Evolutionary conservation across 2,888 invertebrate species (phyloP), one percentile per base, ranked within the genome.

Genomic region (Cinara cedri): DNA sequence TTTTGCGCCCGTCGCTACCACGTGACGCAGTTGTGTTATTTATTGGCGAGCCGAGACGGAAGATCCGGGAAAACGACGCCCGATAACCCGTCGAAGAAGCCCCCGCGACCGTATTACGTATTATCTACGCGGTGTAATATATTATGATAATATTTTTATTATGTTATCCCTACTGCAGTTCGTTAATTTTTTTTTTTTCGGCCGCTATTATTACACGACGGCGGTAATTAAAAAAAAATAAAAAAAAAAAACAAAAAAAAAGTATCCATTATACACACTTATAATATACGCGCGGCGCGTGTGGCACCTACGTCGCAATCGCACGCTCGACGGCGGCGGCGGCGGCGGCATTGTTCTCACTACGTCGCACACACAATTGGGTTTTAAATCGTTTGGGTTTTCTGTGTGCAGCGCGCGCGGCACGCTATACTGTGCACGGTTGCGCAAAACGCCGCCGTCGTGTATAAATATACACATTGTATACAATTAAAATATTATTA

Each of bases 361-460:
- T 16, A 21, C 21, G 1, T 21, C 26, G 3, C 34, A 3, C 49
- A n/a, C 14, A 60, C 34, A 49, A 49, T 74, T 51, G 34, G 74
- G 74, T 74, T 51, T 74, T 34, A 13, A 74, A 34, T 51, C 49
- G 66, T 66, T 34, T 16, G 60, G 46, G 19, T 68, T 76, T 72
- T 49, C 57, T 49, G 68, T 11, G 8, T n/a, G n/a, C n/a, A n/a
- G n/a, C 19, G 26, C 42, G 55, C 42, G 34, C 42, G 14, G 21
- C 55, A 26, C 62, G 51, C 51, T 34, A 34, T 34, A 34, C 34
- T 6, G n/a, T n/a, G 34, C 34, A 11, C 54, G 8, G 42, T 75
- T 65, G 54, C 74, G 65, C 63, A 74, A 74, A 74, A 74, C 21
- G 6, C 6, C 34, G 34, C 6, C 34, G 34, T 34, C 34, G 34